phyloP scores from a whole-genome alignment of 1,140 invertebrate genomes.

The Dysdera silvatica region DNA sequence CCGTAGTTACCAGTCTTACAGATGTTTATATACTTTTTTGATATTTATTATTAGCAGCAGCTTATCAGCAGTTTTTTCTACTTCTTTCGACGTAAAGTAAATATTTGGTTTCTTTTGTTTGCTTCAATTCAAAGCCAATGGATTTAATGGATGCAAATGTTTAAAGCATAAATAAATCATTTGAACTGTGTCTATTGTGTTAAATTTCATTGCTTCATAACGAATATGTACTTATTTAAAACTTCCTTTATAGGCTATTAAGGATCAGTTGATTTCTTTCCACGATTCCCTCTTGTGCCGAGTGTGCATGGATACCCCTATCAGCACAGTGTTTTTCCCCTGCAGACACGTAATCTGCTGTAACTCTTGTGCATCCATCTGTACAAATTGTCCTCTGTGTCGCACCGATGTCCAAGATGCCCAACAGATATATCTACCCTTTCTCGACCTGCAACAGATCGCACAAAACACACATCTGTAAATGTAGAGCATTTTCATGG shows the following conservation, averaged over 20 bases:
- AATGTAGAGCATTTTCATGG: no score
- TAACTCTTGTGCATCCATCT: conserved; percentile 58
- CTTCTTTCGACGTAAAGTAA: no score
- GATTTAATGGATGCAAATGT: no score
- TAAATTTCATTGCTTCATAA: neutral
- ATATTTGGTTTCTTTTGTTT: no score
- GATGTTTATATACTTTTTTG: no score
- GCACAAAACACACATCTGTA: no score
- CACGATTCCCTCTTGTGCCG: conserved; percentile 66
- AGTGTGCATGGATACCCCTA: conserved; percentile 70
- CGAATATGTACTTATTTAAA: neutral
- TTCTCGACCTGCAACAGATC: neutral
- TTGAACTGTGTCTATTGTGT: neutral
- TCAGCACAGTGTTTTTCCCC: conserved; percentile 72
- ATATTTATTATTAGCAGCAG: no score
- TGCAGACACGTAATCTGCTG: conserved; percentile 74
- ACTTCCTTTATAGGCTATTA: conserved; percentile 18
- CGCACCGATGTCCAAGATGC: conserved; percentile 61
- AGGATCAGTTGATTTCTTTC: conserved; percentile 51
- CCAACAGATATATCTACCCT: conserved; percentile 61
- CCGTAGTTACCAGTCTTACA: no score
- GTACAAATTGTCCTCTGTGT: conserved; percentile 67
- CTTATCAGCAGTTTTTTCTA: no score
- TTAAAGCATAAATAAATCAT: no score
- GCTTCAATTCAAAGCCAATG: no score